Conservation (phyloP, 2,888 invertebrate species). For the Chrysolina haemoptera region DNA sequence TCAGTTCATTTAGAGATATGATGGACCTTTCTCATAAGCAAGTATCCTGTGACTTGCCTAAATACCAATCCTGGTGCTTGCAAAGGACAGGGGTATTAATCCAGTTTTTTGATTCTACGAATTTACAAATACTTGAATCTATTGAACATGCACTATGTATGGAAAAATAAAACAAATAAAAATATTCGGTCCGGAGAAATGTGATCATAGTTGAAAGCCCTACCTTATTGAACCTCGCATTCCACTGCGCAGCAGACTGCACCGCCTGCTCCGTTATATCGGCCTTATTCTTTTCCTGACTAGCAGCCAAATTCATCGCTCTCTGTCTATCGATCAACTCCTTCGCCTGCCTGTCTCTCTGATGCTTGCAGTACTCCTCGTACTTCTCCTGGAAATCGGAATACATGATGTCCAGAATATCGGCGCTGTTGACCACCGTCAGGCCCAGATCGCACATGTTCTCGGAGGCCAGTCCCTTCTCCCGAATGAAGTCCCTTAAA, state of each 20-base stretch:
- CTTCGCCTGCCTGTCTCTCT: conserved; percentile 79
- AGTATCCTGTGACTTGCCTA: too few species aligned
- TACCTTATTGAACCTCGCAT: conserved; percentile 84
- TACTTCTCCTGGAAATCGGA: conserved; percentile 96
- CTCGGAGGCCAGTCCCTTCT: conserved; percentile 85
- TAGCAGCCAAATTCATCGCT: conserved; percentile 74
- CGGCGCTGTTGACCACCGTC: conserved; percentile 92
- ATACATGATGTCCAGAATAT: conserved; percentile 95
- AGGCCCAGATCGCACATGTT: conserved; percentile 94
- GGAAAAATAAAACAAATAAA: too few species aligned
- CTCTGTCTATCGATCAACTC: conserved; percentile 80
- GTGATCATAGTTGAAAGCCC: not conserved
- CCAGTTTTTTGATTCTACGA: too few species aligned
- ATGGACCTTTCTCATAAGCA: too few species aligned
- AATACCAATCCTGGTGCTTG: too few species aligned
- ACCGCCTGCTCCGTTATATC: conserved; percentile 88
- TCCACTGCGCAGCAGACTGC: conserved; percentile 91
- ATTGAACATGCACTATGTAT: too few species aligned
- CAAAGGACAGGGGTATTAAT: too few species aligned
- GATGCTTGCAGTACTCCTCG: conserved; percentile 87
- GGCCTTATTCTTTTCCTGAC: conserved; percentile 72
- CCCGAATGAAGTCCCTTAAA: conserved; percentile 89
- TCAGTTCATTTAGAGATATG: too few species aligned
- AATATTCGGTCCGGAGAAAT: not conserved
- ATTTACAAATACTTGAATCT: too few species aligned